Evolutionary conservation across 1,140 invertebrate genomes (phyloP), one percentile per base, ranked within the genome.

Genomic region (Bombus breviceps): DNA sequence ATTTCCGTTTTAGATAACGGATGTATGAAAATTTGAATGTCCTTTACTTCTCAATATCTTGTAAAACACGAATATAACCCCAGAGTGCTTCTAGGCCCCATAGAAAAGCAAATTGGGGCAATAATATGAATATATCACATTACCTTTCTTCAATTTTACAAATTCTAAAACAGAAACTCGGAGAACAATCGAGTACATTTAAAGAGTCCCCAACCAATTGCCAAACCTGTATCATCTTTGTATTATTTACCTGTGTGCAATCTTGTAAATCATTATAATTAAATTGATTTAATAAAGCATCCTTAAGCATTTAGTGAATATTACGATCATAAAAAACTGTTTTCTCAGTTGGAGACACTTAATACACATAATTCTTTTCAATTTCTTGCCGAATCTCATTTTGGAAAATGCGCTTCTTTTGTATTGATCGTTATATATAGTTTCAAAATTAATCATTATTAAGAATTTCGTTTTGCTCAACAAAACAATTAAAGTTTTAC

Each of bases 61-160:
- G 77, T 37, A 73, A 84, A 91, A 92, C 88, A 93, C 89, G 92
- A 93, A 93, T 92, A 79, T 89, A 83, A 92, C 89, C 91, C 91
- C 92, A 93, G 86, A 90, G 83, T 93, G 92, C 93, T 93, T 92
- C 84, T 85, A 92, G 91, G 89, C 92, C 89, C 88, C 87, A 57
- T 83, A 47, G 57, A 90, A 93, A 92, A 92, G 90, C 91, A 93
- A 91, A 89, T 93, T 93, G 91, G 92, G 91, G 88, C 85, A 78
- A 62, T 85, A 79, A 84, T 88, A 91, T 62, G 84, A 78, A 77
- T 90, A 92, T 91, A 92, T 93, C 91, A 71, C 91, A 91, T 93
- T 92, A 93, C 88, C 92, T 91, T 90, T 89, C 57, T 83, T 85
- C 83, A 75, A 80, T 83, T 73, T 84, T 78, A 87, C 4, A 77